Percentiles rank a stretch among this genome's conserved stretches.
Conservation (phyloP, 2,797 vertebrate species). For the Poliocrania exsul region DNA sequence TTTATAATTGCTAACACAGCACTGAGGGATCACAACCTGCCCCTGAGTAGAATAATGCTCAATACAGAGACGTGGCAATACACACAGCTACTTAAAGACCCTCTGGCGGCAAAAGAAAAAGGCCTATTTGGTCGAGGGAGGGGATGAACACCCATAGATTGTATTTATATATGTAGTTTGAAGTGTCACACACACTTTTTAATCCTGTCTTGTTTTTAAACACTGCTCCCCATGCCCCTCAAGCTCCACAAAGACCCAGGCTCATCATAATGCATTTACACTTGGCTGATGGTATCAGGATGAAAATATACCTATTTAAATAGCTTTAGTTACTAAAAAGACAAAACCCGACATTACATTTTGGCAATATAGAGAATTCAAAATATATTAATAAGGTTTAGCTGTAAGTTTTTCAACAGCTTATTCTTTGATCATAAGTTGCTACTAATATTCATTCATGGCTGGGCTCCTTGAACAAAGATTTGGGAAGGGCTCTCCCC, state of each 20-base stretch:
- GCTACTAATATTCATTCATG: not conserved
- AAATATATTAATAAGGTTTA: not conserved
- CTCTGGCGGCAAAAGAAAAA: not conserved
- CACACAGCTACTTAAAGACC: not conserved
- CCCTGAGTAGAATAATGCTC: not conserved
- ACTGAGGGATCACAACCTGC: not conserved
- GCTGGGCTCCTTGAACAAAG: too few relatives aligned
- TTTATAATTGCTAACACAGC: not conserved
- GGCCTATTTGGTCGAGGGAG: not conserved
- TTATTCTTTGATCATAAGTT: not conserved
- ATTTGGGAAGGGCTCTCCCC: too few relatives aligned
- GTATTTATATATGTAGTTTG: not conserved
- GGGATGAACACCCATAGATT: not conserved
- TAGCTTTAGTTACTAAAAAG: not conserved
- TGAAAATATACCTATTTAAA: not conserved
- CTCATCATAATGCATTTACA: not conserved
- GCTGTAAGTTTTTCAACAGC: not conserved
- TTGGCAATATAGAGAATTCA: not conserved
- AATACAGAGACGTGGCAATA: not conserved
- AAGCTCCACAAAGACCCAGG: not conserved
- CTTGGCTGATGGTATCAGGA: not conserved
- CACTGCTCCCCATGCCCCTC: fast-evolving
- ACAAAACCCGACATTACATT: not conserved
- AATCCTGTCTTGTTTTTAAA: not conserved
- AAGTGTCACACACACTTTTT: not conserved